These are phyloP conservation scores for Hippopotamus amphibius DNA, from an alignment of 2,113 vertebrate species.

Conservation along the genomic window DNA sequence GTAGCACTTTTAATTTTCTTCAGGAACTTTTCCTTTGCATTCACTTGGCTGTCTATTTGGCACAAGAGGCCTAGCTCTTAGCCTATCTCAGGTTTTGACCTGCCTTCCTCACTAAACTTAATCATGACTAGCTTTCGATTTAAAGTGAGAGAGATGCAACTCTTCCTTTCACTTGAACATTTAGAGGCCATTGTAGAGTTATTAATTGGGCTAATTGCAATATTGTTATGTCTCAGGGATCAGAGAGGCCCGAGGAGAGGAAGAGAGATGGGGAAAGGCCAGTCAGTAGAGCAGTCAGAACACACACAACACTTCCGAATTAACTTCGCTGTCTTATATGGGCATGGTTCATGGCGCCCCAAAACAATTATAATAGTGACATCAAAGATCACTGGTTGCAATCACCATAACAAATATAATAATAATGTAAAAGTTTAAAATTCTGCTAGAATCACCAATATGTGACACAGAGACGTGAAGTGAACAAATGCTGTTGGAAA, in stretches of 20 bases:
- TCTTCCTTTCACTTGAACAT: not conserved
- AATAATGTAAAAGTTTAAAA: not conserved
- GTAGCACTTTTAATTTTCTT: not conserved
- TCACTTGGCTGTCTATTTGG: not conserved
- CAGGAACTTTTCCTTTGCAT: not conserved
- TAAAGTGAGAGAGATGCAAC: not conserved
- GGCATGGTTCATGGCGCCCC: accelerated
- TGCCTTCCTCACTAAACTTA: not conserved
- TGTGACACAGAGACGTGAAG: not conserved
- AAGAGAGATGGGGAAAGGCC: not conserved
- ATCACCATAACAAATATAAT: not conserved
- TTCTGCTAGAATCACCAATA: not conserved
- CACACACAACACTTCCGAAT: not conserved
- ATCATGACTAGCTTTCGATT: not conserved
- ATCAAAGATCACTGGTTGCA: not conserved
- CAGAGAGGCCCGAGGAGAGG: not conserved
- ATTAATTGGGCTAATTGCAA: not conserved
- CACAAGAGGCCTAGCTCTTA: not conserved
- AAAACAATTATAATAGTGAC: not conserved
- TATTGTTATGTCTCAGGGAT: not conserved
- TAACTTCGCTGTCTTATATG: not conserved
- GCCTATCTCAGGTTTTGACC: not conserved
- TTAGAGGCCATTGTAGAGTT: not conserved
- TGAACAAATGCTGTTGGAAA: not conserved
- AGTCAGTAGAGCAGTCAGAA: not conserved